Base-by-base conservation (phyloP, 2,888 invertebrate species). In the Meiosimyza decipiens region DNA sequence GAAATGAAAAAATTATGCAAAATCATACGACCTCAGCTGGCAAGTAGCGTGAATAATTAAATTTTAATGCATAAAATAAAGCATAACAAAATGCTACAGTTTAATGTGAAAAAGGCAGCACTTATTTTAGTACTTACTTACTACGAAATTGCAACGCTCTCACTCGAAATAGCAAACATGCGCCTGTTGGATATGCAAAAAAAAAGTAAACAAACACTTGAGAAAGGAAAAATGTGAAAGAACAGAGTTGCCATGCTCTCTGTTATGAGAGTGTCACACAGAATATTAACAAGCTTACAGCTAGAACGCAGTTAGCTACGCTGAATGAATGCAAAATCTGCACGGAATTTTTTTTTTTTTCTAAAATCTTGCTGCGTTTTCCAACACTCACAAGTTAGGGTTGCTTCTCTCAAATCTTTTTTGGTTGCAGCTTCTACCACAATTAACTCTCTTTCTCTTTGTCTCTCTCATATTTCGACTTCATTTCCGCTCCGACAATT, bases 151-250 rank as follows among this genome's bases (percentile, higher is more conserved):
- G 3, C 22, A 28, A 40, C 3, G 40, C 9, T 40, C 40, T 40
- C 40, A 6, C 40, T 28, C 28, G 55, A 6, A 18, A 18, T 18
- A 18, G 55, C 55, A 18, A 55, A 22, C 12, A 22, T 57, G 68
- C 59, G 59, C 16, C 62, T 69, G 51, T 62, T 13, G 18, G 50
- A 6, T 57, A 22, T 49, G 59, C 57, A 28, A 68, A 13, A 68
- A 68, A 28, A 64, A 54, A 16, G 69, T 69, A 69, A 69, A 69
- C 69, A 69, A 69, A 59, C 60, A 51, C 65, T 33, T 52, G 13
- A 33, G 15, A 6, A 52, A 33, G 0, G 9, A 62, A 62, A 15
- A 12, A n/a, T 57, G 4, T 4, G 11, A 16, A 57, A 11, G n/a
- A 16, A 22, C 18, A 28, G 6, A 22, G 22, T 13, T 22, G n/a